phyloP scores from a whole-genome alignment of 2,113 vertebrate genomes.

The Labeo catla region DNA sequence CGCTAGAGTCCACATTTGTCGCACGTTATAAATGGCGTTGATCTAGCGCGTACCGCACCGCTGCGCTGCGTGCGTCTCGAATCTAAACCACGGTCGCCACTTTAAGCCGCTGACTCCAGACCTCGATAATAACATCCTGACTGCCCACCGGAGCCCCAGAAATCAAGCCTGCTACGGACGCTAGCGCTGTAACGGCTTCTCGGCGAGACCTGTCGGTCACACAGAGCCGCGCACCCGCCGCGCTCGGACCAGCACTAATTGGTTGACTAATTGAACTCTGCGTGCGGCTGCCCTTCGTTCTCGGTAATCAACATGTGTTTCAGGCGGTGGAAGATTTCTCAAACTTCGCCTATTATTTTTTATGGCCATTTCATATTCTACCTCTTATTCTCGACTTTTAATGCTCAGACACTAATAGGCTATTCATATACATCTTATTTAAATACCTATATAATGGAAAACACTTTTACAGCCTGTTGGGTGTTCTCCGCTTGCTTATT shows the following conservation, averaged over 20 bases:
- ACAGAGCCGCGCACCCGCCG: neutral
- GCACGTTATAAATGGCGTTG: constrained; percentile 43
- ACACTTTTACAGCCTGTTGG: neutral
- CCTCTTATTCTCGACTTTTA: neutral
- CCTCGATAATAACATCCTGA: constrained; percentile 53
- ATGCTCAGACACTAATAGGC: constrained; percentile 15
- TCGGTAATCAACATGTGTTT: constrained; percentile 49
- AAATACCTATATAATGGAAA: neutral
- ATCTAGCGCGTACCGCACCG: neutral
- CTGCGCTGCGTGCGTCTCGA: constrained; percentile 6
- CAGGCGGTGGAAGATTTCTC: constrained; percentile 19
- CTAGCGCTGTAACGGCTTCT: constrained; percentile 1
- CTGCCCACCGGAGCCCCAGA: constrained; percentile 41
- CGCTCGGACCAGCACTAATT: constrained; percentile 50
- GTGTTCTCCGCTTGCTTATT: neutral
- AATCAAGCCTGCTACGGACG: constrained; percentile 43
- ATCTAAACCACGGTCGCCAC: constrained; percentile 2
- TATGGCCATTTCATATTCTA: neutral
- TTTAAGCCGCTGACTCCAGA: constrained; percentile 51
- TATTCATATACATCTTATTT: neutral
- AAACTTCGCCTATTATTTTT: constrained; percentile 45
- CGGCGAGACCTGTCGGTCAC: constrained; percentile 31
- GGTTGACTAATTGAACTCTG: constrained; percentile 57
- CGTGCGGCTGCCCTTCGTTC: constrained; percentile 11
- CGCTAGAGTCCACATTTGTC: neutral